Evolutionary conservation across 2,888 invertebrate genomes (phyloP).

Genomic region (Allophyes oxyacanthae): DNA sequence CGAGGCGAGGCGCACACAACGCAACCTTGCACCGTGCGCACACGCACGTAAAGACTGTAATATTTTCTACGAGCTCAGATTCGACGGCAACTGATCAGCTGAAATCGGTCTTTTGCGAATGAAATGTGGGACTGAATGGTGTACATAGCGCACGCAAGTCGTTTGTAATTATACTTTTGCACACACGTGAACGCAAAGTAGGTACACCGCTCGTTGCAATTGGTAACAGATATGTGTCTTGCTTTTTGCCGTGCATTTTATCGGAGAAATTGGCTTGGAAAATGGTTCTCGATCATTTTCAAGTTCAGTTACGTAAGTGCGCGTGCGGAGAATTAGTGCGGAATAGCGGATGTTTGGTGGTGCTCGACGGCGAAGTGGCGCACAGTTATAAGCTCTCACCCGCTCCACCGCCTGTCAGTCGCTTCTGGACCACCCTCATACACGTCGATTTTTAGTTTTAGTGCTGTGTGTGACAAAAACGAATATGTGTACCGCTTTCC

Average conservation of each 20-base stretch:
- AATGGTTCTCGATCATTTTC: slow-evolving; percentile 88
- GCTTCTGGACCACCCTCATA: slow-evolving; percentile 82
- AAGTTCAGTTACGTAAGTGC: slow-evolving; percentile 89
- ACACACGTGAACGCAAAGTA: slow-evolving; percentile 67
- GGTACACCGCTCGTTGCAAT: slow-evolving; percentile 67
- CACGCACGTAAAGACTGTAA: slow-evolving; percentile 66
- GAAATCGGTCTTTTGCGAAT: slow-evolving; percentile 74
- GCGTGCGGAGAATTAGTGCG: slow-evolving; percentile 89
- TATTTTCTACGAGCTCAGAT: slow-evolving; percentile 54
- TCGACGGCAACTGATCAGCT: slow-evolving; percentile 61
- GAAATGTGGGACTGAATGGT: slow-evolving; percentile 77
- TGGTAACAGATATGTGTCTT: slow-evolving; percentile 80
- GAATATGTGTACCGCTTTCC: slow-evolving; percentile 84
- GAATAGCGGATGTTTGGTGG: slow-evolving; percentile 89
- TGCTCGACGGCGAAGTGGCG: slow-evolving; percentile 85
- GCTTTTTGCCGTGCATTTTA: slow-evolving; percentile 88
- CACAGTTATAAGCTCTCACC: slow-evolving; percentile 87
- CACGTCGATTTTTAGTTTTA: slow-evolving; percentile 80
- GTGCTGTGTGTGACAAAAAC: slow-evolving; percentile 79
- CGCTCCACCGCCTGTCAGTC: slow-evolving; percentile 82
- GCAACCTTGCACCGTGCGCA: slow-evolving; percentile 70
- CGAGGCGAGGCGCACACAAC: slow-evolving; percentile 46
- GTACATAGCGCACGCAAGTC: slow-evolving; percentile 73
- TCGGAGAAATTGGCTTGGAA: slow-evolving; percentile 89
- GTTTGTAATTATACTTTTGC: slow-evolving; percentile 74